phyloP scores from a whole-genome alignment of 2,113 vertebrate species.

The Carettochelys insculpta region DNA sequence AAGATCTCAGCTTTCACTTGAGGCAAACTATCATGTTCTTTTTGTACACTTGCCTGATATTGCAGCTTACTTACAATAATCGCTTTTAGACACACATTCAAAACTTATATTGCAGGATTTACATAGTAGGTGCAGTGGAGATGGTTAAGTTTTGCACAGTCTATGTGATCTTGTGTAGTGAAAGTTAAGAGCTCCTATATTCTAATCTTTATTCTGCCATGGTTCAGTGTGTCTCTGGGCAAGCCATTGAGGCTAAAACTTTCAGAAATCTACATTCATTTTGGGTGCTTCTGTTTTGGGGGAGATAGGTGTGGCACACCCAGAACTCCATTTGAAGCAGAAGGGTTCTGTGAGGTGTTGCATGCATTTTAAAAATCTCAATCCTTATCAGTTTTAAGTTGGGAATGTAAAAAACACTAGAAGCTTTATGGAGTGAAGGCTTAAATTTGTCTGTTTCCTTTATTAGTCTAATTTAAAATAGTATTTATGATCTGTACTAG shows the following conservation, averaged over 20 bases:
- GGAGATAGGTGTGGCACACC: background rate
- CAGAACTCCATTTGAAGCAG: background rate
- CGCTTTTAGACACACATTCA: background rate
- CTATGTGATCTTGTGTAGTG: fast-evolving
- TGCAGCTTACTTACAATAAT: background rate
- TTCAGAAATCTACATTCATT: background rate
- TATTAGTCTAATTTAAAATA: background rate
- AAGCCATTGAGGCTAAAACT: background rate
- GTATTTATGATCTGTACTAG: background rate
- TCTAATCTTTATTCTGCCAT: background rate
- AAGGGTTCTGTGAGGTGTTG: background rate
- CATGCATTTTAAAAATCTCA: background rate
- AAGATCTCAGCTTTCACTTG: slow-evolving; percentile 44
- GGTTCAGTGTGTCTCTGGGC: background rate
- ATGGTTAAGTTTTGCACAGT: background rate
- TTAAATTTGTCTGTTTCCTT: background rate
- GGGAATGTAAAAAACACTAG: background rate
- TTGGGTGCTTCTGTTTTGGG: background rate
- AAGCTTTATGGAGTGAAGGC: background rate
- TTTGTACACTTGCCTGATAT: background rate
- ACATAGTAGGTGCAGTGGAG: background rate
- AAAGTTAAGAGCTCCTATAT: background rate
- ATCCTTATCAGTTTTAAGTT: background rate
- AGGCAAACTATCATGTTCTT: slow-evolving; percentile 14
- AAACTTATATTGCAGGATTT: background rate